A percentile compares a stretch with the other conserved stretches of the same genome.
These are phyloP conservation scores for Nebria salina DNA, from an alignment of 2,888 invertebrate genomes.

Conservation along the genomic window DNA sequence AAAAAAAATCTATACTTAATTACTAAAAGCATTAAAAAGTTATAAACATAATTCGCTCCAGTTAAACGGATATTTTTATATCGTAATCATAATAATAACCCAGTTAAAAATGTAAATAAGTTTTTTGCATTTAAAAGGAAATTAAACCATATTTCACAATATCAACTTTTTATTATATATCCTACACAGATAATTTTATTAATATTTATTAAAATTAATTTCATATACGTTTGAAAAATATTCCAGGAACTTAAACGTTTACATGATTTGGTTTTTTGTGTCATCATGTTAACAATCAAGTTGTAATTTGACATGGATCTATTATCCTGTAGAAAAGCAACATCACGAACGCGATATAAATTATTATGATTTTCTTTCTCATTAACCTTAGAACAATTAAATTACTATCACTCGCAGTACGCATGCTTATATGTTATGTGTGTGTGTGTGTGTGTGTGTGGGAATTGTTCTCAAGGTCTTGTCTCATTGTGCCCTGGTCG, in stretches of 20 bases:
- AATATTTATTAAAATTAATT: no score
- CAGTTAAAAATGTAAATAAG: background rate
- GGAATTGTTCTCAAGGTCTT: constrained; percentile 38
- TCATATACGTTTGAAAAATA: no score
- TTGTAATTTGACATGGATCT: no score
- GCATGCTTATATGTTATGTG: background rate
- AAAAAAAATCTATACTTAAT: background rate
- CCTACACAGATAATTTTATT: background rate
- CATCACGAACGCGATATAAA: constrained; percentile 3
- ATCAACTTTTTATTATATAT: background rate
- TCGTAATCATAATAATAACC: background rate
- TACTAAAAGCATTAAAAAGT: background rate
- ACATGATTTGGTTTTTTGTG: no score
- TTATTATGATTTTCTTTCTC: constrained; percentile 30
- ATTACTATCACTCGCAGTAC: constrained; percentile 32
- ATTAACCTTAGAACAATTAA: constrained; percentile 46
- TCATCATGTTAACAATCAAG: no score
- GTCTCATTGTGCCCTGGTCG: constrained; percentile 20
- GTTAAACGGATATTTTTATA: background rate
- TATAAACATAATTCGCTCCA: background rate
- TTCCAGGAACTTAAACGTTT: no score
- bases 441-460: constrained; percentile 33
- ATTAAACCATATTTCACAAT: background rate
- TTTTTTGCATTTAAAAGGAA: background rate
- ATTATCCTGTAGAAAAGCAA: no score